Evolutionary conservation across 2,888 invertebrate genomes (phyloP), one percentile per base, ranked within the genome.

Genomic region (Agonopterix alstromeriana): DNA sequence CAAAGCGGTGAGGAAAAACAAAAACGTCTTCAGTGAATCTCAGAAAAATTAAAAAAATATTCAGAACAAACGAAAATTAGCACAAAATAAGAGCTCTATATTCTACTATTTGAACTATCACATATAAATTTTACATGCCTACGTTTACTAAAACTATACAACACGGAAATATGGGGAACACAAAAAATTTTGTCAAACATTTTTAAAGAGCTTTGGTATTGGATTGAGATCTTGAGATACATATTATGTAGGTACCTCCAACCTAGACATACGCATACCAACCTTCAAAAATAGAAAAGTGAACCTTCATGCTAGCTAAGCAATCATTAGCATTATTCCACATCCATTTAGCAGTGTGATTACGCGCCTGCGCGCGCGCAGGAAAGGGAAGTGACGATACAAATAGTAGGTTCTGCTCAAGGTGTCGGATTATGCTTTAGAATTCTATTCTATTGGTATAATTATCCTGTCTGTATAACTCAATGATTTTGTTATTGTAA

Each of bases 381-480:
- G 83, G 84, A 84, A 85, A 78, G 58, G 82, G 84, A 83, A 86
- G 75, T 82, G 67, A 65, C 68, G 69, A 61, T 68, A 67, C 60
- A 64, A 57, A 56, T 62, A 65, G 62, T 61, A 56, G 59, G 62
- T 61, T 61, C 57, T 61, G 55, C 63, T 77, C 82, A 83, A 85
- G 82, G 82, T 65, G 60, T 58, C 51, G 55, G 65, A 67, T 72
- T 63, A 67, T 58, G 52, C 58, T 56, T 53, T 45, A 47, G 49
- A 51, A 55, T 48, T 49, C 48, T 61, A 55, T 48, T 49, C 48
- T 61, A 61, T 60, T 56, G 50, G 48, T 53, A 49, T 57, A 52
- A 63, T 58, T 60, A 58, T 51, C 45, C 38, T 41, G 44, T 49
- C 42, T 36, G 35, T 10, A 36, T 11, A 36, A 10, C 43, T 46